Evolutionary conservation across 1,140 invertebrate genomes (phyloP), one percentile per base, ranked within the genome.

Genomic region (Drosophila yakuba): DNA sequence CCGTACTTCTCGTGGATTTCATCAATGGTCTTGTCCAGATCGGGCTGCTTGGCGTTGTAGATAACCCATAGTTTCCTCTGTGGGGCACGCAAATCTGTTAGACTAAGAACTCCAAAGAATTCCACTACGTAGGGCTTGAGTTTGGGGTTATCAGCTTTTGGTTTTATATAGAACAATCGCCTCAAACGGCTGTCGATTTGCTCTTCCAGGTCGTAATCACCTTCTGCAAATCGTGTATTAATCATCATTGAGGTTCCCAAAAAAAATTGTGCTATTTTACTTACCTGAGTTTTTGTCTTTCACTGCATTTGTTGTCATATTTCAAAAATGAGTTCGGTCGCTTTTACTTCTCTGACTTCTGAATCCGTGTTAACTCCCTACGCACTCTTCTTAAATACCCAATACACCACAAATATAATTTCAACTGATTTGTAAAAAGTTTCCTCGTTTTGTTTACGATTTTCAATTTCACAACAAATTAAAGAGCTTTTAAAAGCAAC

Each of bases 1-100:
- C 82, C 82, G 44, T 79, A 88, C 48, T 86, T 86, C 32, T 82
- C 56, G 38, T 82, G 72, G 23, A 84, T 76, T 3, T 68, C 64
- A 3, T 82, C 56, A 3, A 86, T 38, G 5, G 74, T 79, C 25
- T 82, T 63, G 23, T 88, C 69, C n/a, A 86, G 43, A 3, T 88
- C 69, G 0, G 82, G 41, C 17, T 79, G 64, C 1, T 57, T 67
- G 23, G 69, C 72, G 39, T 76, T 35, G 8, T 82, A 86, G 3
- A 86, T 69, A 4, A 82, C 69, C 82, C 82, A 86, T 0, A 86
- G 35, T 10, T 86, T 86, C 1, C 82, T 58, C 0, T 78, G 78
- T 1, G 78, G 82, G 14, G 68, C 60, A 0, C 63, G 36, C 15
- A 81, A 0, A 25, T 86, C 82, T 0, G 25, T 82, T 0, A 86